Base-by-base conservation (phyloP, 2,113 vertebrate genomes). In the Elaphurus davidianus region DNA sequence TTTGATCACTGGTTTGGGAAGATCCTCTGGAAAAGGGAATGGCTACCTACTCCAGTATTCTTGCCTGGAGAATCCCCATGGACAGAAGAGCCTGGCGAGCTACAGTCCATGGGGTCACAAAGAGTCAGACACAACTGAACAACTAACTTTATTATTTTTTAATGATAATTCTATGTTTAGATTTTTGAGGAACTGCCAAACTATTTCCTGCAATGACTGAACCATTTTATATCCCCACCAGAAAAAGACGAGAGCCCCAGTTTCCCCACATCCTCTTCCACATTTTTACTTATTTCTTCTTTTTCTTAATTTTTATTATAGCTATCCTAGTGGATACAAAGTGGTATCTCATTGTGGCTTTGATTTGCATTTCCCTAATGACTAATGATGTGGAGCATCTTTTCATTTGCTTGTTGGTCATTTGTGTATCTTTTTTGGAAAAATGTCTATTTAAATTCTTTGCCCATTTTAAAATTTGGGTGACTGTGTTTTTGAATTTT, bases 21-120 rank as follows among this genome's bases (percentile, higher is more conserved):
- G 67, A 71, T 71, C 2, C n/a, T 21, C 5, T 71, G 67, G 67
- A 71, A n/a, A 71, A 36, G 19, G n/a, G n/a, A 71, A 71, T 71
- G 19, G 19, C 67, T 71, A 40, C n/a, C n/a, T 71, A 71, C 67
- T 71, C n/a, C 10, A 71, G 67, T 40, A 23, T 23, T 40, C n/a
- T 71, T 71, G 67, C 19, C 67, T 71, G 67, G n/a, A 71, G n/a
- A 71, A 40, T 71, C n/a, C n/a, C 67, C 67, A 71, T 40, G 67
- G n/a, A 71, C n/a, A 71, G 67, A 71, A 40, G 10, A 40, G 67
- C n/a, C n/a, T 71, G n/a, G 67, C 0, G 0, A 36, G 19, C 67
- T 71, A 40, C 0, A 71, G 67, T 71, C n/a, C 67, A 71, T 71
- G 19, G 67, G 6, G n/a, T 71, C 19, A 71, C n/a, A 71, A 71